phyloP scores from a whole-genome alignment of 2,797 vertebrate species.

The Tapera naevia region DNA sequence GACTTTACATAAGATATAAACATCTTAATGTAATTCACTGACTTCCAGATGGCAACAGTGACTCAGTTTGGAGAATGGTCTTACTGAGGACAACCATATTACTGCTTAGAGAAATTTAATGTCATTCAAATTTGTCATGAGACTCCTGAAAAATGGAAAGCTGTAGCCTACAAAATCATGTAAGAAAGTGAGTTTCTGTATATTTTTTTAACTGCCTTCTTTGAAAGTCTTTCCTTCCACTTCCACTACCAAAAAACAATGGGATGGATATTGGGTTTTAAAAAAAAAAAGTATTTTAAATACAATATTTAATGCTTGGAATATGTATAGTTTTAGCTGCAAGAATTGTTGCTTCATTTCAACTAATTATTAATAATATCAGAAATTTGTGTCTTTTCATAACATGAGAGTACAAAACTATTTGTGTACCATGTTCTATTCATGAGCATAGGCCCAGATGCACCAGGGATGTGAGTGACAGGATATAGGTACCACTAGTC shows the following conservation, averaged over 20 bases:
- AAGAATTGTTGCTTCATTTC: not conserved
- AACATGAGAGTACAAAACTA: not conserved
- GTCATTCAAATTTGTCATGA: not conserved
- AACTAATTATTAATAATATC: not conserved
- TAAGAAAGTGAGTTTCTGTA: not conserved
- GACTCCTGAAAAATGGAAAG: not conserved
- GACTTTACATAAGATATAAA: not conserved
- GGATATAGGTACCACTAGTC: not conserved
- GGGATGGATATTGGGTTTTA: not conserved
- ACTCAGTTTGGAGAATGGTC: not conserved
- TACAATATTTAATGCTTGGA: not conserved
- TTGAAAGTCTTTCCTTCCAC: not conserved
- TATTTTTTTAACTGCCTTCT: not conserved
- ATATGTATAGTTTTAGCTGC: not conserved
- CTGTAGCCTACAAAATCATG: not conserved
- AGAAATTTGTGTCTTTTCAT: not conserved
- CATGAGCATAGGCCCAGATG: not conserved
- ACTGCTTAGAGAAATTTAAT: not conserved
- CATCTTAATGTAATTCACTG: not conserved
- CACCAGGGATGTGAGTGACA: not conserved
- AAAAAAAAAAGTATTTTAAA: not conserved
- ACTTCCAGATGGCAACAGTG: conserved; percentile 18
- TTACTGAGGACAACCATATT: not conserved
- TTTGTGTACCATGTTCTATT: not conserved
- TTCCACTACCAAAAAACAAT: not conserved